These are phyloP conservation scores for Nowickia ferox DNA, from an alignment of 2,888 invertebrate species.

Conservation along the genomic window DNA sequence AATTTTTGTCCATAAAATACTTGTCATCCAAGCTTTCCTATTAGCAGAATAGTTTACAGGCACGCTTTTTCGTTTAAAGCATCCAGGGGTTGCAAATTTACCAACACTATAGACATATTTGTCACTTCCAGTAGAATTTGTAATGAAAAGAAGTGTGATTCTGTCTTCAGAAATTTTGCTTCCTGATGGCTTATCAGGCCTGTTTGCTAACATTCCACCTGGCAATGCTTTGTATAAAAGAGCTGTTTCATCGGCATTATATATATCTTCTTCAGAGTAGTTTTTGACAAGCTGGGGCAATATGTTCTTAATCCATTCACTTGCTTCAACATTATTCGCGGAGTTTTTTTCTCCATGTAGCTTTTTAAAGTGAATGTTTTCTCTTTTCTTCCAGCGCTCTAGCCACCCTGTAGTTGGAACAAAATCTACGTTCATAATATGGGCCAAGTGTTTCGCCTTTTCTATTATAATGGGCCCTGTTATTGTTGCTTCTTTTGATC, in stretches of 20 bases:
- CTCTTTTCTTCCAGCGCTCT: too few species aligned
- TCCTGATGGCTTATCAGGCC: too few species aligned
- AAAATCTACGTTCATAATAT: slow-evolving; percentile 12
- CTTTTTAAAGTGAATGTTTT: not conserved
- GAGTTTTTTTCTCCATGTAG: too few species aligned
- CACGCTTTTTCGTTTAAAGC: too few species aligned
- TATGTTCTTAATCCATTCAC: slow-evolving; percentile 14
- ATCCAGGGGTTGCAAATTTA: not conserved
- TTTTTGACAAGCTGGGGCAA: slow-evolving; percentile 1
- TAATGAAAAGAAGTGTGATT: slow-evolving; percentile 18
- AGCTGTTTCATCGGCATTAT: slow-evolving; percentile 8
- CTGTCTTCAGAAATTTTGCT: slow-evolving; percentile 11
- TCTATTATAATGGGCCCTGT: too few species aligned
- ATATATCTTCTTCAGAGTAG: slow-evolving; percentile 14
- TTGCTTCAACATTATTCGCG: slow-evolving; percentile 11
- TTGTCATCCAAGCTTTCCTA: not conserved
- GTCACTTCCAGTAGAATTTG: slow-evolving; percentile 21
- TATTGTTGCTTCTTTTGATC: slow-evolving; percentile 1
- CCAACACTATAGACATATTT: slow-evolving; percentile 1
- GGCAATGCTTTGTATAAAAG: slow-evolving; percentile 10
- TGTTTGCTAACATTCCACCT: not conserved
- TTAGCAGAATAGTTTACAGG: too few species aligned
- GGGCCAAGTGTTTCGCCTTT: too few species aligned
- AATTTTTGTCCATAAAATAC: too few species aligned
- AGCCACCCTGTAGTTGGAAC: slow-evolving; percentile 13